Base-by-base conservation (phyloP, 2,888 invertebrate species). In the Micoletzkya japonica region DNA sequence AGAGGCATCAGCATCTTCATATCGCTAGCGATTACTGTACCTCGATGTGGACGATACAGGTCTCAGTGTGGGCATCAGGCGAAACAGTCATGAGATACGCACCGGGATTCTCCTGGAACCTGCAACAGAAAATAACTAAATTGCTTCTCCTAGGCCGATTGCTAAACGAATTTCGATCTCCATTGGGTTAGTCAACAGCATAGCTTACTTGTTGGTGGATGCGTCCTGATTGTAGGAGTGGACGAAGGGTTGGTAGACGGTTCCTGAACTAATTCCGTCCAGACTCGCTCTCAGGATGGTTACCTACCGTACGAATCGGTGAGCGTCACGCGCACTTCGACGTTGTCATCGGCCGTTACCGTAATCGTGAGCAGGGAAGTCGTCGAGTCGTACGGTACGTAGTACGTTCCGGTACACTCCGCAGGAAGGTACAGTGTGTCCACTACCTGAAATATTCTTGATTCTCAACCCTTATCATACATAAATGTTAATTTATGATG, bases 21-120 rank as follows among this genome's bases (percentile, higher is more conserved):
- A n/a, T n/a, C n/a, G n/a, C n/a, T n/a, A n/a, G n/a, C n/a, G n/a
- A n/a, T n/a, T n/a, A n/a, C 63, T 72, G 70, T 37, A 77, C 80
- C 64, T 72, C 70, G n/a, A 80, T 76, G 66, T 76, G 75, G n/a
- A 78, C 64, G 49, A 75, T 73, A 50, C 80, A 80, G 49, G 73
- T 69, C 7, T 73, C 70, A 0, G 80, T 77, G 58, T 74, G 72
- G 17, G 70, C 39, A 4, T 73, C 71, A 34, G 44, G 70, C 70
- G 34, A 73, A 75, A 78, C 63, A 3, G 76, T 69, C 32, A 78
- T 30, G 0, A 72, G 69, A 70, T 80, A 80, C 54, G 52, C 26
- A 26, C 36, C 26, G 6, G 64, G 64, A 17, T 52, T 54, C 2
- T 52, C 26, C 36, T 54, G 32, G 54, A 50, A 63, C 17, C 63